A percentile compares a stretch with the other conserved stretches of the same genome.
Evolutionary conservation across 2,797 vertebrate genomes (phyloP).

Genomic region (Sebastes variabilis): DNA sequence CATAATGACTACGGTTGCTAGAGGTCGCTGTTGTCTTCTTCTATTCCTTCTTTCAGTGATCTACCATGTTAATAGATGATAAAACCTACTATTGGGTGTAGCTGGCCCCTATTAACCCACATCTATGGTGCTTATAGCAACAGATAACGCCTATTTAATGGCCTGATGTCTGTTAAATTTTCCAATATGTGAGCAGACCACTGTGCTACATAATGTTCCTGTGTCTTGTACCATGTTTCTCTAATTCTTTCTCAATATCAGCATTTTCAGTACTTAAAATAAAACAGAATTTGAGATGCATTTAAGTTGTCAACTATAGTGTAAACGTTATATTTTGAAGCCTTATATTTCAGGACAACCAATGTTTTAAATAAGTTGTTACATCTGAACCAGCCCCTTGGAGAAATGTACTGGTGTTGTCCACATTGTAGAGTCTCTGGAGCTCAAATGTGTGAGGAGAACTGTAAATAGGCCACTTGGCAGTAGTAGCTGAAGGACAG

Average conservation of each 20-base stretch:
- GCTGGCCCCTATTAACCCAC: no score
- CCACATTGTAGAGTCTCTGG: background rate
- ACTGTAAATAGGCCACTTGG: slow-evolving; percentile 31
- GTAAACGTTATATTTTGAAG: background rate
- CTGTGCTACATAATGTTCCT: background rate
- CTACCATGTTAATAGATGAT: no score
- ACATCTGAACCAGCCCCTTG: background rate
- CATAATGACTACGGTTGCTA: no score
- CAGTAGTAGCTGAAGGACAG: slow-evolving; percentile 21
- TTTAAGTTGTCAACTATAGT: background rate
- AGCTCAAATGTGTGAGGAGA: slow-evolving; percentile 2
- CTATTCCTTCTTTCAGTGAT: no score
- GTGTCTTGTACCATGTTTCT: background rate
- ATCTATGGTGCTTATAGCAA: no score
- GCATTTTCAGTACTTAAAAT: background rate
- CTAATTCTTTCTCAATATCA: background rate
- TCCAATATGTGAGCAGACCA: background rate
- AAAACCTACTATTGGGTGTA: no score
- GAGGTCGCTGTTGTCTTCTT: no score
- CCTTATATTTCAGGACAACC: background rate
- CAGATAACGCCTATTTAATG: no score
- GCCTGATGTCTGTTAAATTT: background rate
- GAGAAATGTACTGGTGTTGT: background rate
- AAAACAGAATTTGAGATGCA: background rate
- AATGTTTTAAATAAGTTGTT: background rate